Evolutionary conservation across 2,888 invertebrate genomes (phyloP), one percentile per base, ranked within the genome.

Genomic region (Deroplatys truncata): DNA sequence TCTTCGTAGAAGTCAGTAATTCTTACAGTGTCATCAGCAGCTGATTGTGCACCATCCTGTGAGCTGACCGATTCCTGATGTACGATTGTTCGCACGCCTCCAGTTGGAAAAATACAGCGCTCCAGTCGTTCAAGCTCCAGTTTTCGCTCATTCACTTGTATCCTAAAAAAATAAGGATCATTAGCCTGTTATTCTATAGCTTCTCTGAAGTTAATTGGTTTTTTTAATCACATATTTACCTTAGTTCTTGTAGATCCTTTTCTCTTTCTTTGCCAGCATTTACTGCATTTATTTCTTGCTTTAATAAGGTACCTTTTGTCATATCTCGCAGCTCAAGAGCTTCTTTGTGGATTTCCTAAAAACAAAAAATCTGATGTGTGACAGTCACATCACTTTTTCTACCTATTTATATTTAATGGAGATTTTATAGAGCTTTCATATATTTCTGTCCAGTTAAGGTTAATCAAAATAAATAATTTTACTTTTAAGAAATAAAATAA

Each of bases 41-140:
- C 92, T 92, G 90, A 92, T 92, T 35, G 92, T 92, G 25, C 92
- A 13, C 86, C 72, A 84, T 90, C 88, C 56, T 89, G 35, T 29
- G 96, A 95, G n/a, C 94, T 94, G 0, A 94, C 93, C 0, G 95
- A 95, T 28, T 95, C 95, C 91, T 95, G 95, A 85, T 95, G 95
- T 7, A 95, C 94, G n/a, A 95, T 91, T 1, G 92, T 91, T 85
- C 92, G 92, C 13, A 43, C 43, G 20, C 56, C 56, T 9, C 92
- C 92, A 90, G 89, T 85, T 20, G 97, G 96, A 92, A 97, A 97
- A 86, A 97, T 96, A 92, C 96, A 95, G 91, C 97, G 95, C 92
- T 98, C 98, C 90, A 98, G 93, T 88, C 96, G 95, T 92, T 98
- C 97, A 29, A 98, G 92, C 91, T 98, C 97, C 28, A 95, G 93